phyloP scores from a whole-genome alignment of 2,888 invertebrate genomes.

The Caenorhabditis angaria region DNA sequence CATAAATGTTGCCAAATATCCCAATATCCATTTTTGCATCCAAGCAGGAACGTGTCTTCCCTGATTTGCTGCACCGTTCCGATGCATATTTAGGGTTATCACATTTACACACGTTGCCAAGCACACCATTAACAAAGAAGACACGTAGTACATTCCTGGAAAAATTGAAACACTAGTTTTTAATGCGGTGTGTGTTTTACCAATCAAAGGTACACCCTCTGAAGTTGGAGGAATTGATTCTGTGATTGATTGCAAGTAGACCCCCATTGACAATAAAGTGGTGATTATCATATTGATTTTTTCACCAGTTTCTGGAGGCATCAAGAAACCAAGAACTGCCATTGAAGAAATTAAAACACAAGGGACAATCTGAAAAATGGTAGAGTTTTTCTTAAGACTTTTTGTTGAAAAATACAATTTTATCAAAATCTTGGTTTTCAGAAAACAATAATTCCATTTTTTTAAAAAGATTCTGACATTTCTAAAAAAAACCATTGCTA shows the following conservation, averaged over 20 bases:
- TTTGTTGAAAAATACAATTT: too few species aligned
- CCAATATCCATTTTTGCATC: slow-evolving; percentile 66
- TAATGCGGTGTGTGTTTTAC: slow-evolving; percentile 73
- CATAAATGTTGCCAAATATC: slow-evolving; percentile 68
- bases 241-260: slow-evolving; percentile 76
- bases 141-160: slow-evolving; percentile 77
- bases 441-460: too few species aligned
- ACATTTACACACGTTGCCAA: slow-evolving; percentile 79
- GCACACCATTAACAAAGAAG: slow-evolving; percentile 76
- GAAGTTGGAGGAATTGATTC: slow-evolving; percentile 77
- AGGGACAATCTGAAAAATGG: slow-evolving; percentile 75
- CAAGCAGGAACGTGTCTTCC: slow-evolving; percentile 59
- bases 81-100: slow-evolving; percentile 84
- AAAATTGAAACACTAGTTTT: too few species aligned
- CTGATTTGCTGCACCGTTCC: slow-evolving; percentile 69
- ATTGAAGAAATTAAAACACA: slow-evolving; percentile 77
- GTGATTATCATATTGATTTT: slow-evolving; percentile 76
- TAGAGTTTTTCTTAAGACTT: neutral
- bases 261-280: slow-evolving; percentile 76
- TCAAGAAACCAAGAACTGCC: slow-evolving; percentile 77
- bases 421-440: neutral
- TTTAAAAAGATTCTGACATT: too few species aligned
- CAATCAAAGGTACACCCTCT: slow-evolving; percentile 77
- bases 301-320: slow-evolving; percentile 77
- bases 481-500: too few species aligned